These are phyloP conservation scores for Bembecia ichneumoniformis DNA, from an alignment of 2,888 invertebrate species.

Conservation along the genomic window DNA sequence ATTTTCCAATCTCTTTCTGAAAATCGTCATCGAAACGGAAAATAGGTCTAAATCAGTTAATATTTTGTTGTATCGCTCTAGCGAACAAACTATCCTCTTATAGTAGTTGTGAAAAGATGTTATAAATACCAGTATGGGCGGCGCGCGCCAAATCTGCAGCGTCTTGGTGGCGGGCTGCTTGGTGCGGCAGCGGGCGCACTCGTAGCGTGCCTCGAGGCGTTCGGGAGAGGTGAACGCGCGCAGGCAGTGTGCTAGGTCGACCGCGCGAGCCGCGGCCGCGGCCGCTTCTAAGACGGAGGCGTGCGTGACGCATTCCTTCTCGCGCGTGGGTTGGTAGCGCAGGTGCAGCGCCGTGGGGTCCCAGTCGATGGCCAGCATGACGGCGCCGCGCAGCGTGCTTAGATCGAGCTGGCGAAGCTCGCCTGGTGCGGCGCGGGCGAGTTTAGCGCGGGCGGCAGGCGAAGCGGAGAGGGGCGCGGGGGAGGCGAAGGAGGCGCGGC, in stretches of 20 bases:
- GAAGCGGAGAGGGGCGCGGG: conserved; percentile 28
- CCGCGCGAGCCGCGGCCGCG: conserved; percentile 83
- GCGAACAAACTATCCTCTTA: no score
- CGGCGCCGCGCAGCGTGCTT: conserved; percentile 14
- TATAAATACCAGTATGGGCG: conserved; percentile 83
- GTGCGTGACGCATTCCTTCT: conserved; percentile 84
- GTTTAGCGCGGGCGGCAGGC: conserved; percentile 40
- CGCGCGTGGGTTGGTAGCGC: conserved; percentile 85
- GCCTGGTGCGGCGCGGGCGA: conserved; percentile 27
- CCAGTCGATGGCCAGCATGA: conserved; percentile 89
- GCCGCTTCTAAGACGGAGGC: conserved; percentile 78
- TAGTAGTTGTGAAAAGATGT: no score
- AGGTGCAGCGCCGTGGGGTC: conserved; percentile 94
- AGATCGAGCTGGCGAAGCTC: conserved; percentile 21
- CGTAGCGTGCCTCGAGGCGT: conserved; percentile 87
- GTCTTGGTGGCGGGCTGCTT: conserved; percentile 91
- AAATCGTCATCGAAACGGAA: no score
- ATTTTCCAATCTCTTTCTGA: no score
- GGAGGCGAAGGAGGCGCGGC: conserved; percentile 38
- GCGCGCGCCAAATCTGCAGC: conserved; percentile 91
- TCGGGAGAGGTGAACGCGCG: conserved; percentile 92
- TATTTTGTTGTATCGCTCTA: no score
- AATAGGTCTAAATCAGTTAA: no score
- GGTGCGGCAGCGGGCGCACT: conserved; percentile 86
- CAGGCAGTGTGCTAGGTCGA: conserved; percentile 87